phyloP scores from a whole-genome alignment of 2,888 invertebrate genomes.

The Philonicus albiceps region DNA sequence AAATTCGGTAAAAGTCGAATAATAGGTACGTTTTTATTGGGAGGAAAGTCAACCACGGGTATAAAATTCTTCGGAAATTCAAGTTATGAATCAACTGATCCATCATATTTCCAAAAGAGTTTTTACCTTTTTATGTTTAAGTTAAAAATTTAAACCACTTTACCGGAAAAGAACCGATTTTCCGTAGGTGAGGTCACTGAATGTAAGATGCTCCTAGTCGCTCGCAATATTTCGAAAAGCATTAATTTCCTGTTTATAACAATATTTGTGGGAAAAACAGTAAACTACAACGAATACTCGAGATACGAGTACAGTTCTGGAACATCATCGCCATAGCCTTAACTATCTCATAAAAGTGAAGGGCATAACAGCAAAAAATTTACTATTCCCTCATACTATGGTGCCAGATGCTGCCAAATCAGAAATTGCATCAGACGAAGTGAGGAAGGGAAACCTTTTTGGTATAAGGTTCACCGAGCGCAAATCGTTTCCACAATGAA shows the following conservation, averaged over 20 bases:
- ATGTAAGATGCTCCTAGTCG: too few relatives aligned
- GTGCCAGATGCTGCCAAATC: not conserved
- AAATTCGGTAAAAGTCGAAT: not conserved
- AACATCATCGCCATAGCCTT: not conserved
- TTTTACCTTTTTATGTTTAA: not conserved
- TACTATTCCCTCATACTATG: not conserved
- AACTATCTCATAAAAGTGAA: not conserved
- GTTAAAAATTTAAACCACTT: too few relatives aligned
- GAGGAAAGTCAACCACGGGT: not conserved
- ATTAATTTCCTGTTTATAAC: not conserved
- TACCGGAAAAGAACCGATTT: too few relatives aligned
- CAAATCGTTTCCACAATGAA: not conserved
- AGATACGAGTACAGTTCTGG: not conserved
- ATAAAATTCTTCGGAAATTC: not conserved
- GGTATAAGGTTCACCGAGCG: not conserved
- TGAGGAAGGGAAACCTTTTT: not conserved
- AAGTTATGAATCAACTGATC: not conserved
- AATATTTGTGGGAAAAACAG: not conserved
- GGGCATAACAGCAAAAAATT: not conserved
- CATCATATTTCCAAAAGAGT: not conserved
- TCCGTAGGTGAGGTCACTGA: too few relatives aligned
- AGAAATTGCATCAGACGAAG: not conserved
- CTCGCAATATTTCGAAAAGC: not conserved
- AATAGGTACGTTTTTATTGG: not conserved
- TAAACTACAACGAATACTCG: not conserved